Base-by-base conservation (phyloP, 2,888 invertebrate species). In the Boloria selene region DNA sequence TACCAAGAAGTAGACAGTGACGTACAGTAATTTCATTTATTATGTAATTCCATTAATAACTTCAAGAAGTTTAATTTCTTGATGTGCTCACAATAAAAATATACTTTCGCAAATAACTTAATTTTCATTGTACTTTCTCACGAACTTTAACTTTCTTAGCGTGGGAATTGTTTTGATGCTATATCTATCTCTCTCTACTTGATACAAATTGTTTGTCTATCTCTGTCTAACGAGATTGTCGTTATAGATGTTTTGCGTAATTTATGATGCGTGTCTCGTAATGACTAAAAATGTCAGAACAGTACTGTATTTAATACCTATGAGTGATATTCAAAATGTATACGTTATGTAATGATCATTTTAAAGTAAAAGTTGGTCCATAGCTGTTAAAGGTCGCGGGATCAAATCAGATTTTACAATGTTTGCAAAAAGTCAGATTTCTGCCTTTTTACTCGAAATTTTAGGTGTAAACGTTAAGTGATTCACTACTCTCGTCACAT, bases 91-190 rank as follows among this genome's bases (percentile, higher is more conserved):
- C 56, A 49, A 59, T 59, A 59, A 59, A 59, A 38, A 16, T 13
- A 38, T 31, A 50, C 70, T 68, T 68, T 68, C 68, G 65, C 68
- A 38, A 70, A 71, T 70, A 69, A 72, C 71, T 73, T 72, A 67
- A 71, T 76, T 73, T 69, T 72, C 69, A 67, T 67, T 61, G 52
- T 54, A 65, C 68, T 70, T 82, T 85, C 85, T 78, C 84, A 85
- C 82, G 81, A 77, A 72, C 73, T 71, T 79, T 76, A 77, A 83
- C 85, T 85, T 84, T 86, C 85, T 67, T 64, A 50, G 45, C 69
- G 70, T 71, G 69, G 45, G 69, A 70, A 70, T 14, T 67, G 61
- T 64, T 64, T 51, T 53, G 26, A 44, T 61, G 16, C 13, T 38
- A n/a, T 26, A n/a, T 44, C 31, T 18, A n/a, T 59, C 52, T 53